phyloP scores from a whole-genome alignment of 2,888 invertebrate genomes.

The Stenodera caucasica region DNA sequence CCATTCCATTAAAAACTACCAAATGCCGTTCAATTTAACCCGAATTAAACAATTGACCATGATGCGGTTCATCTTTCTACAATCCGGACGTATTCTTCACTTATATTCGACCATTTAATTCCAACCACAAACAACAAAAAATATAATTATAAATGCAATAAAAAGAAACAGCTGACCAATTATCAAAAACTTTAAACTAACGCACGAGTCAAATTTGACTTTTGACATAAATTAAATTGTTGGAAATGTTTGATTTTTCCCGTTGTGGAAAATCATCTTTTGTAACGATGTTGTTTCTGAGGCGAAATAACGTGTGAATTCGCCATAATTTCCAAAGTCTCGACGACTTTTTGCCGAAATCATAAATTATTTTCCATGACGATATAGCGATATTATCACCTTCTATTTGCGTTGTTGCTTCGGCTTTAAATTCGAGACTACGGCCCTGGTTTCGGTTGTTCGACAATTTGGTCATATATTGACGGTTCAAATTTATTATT shows the following conservation, averaged over 20 bases:
- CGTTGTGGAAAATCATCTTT: neutral
- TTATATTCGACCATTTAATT: neutral
- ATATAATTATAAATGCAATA: constrained; percentile 1
- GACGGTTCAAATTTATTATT: neutral
- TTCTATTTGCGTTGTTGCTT: too few relatives aligned
- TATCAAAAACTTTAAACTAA: neutral
- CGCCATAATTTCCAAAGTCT: neutral
- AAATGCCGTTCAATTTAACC: constrained; percentile 53
- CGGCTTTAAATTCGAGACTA: too few relatives aligned
- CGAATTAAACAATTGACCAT: constrained; percentile 53
- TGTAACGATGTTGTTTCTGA: neutral
- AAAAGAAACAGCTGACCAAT: constrained; percentile 15
- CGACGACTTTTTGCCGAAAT: neutral
- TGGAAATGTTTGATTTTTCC: neutral
- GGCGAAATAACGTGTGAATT: constrained; percentile 1
- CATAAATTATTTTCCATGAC: neutral
- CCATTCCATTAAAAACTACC: constrained; percentile 50
- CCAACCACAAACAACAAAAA: neutral
- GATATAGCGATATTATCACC: neutral
- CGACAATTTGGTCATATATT: neutral
- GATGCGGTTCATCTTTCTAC: constrained; percentile 33
- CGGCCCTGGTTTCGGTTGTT: neutral
- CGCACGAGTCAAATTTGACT: constrained; percentile 29
- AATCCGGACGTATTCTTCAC: constrained; percentile 11
- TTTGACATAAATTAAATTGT: constrained; percentile 16